phyloP scores from a whole-genome alignment of 2,113 vertebrate genomes.

The Malurus elegans region DNA sequence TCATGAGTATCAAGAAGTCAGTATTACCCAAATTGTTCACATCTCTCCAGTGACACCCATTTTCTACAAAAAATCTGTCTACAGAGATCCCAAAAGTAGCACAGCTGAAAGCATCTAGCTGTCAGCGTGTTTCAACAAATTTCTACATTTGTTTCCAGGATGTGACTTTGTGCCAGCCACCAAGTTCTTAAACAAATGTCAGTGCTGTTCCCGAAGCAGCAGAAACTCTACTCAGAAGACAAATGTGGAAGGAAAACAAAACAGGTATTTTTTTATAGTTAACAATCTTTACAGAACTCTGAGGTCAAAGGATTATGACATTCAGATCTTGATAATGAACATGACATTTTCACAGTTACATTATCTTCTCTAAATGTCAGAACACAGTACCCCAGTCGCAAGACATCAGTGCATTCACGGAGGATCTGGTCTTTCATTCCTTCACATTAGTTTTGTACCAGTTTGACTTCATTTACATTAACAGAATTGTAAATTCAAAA shows the following conservation, averaged over 20 bases:
- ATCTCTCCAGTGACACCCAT: background rate
- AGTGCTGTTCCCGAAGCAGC: background rate
- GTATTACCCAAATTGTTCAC: background rate
- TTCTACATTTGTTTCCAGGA: background rate
- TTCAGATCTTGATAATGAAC: conserved; percentile 47
- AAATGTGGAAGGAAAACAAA: background rate
- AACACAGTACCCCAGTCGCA: background rate
- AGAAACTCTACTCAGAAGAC: background rate
- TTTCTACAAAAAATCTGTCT: background rate
- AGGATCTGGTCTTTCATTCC: background rate
- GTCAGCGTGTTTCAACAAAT: background rate
- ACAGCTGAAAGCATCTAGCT: background rate
- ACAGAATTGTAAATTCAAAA: background rate
- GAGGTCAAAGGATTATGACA: conserved; percentile 41
- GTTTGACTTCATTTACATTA: background rate
- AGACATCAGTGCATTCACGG: background rate
- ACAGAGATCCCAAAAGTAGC: background rate
- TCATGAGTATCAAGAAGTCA: background rate
- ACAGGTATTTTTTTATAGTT: background rate
- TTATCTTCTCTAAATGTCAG: conserved; percentile 44
- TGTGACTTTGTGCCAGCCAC: background rate
- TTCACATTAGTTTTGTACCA: background rate
- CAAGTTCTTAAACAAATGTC: conserved; percentile 14
- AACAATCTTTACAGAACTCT: background rate
- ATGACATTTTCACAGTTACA: conserved; percentile 57